Conservation (phyloP, 2,888 invertebrate species). For the Rhagophthalmus giganteus region DNA sequence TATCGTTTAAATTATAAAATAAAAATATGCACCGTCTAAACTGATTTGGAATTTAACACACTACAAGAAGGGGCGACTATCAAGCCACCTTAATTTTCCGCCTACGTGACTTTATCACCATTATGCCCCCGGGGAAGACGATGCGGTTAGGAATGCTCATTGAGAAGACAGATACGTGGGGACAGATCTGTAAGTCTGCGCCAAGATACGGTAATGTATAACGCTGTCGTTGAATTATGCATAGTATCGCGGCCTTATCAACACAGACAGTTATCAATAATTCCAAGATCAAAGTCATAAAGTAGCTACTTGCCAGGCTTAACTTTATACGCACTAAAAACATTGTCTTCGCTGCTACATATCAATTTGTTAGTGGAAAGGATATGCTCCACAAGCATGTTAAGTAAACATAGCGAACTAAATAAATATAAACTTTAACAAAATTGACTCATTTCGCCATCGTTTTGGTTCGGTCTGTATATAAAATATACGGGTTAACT, state of each 20-base stretch:
- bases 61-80: slow-evolving; percentile 17
- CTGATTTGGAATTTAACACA: slow-evolving; percentile 13
- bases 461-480: slow-evolving; percentile 7
- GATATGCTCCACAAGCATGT: no score
- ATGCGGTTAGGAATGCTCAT: slow-evolving; percentile 26
- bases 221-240: slow-evolving; percentile 25
- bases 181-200: slow-evolving; percentile 25
- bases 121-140: slow-evolving; percentile 23
- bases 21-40: no score
- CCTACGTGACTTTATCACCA: slow-evolving; percentile 26
- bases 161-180: slow-evolving; percentile 26
- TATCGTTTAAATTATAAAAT: no score
- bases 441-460: slow-evolving; percentile 4
- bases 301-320: slow-evolving; percentile 16
- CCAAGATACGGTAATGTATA: slow-evolving; percentile 24
- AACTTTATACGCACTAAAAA: slow-evolving; percentile 6
- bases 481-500: slow-evolving; percentile 14
- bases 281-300: slow-evolving; percentile 23
- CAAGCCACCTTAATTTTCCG: slow-evolving; percentile 23
- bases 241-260: slow-evolving; percentile 19
- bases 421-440: not conserved
- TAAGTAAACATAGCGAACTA: not conserved
- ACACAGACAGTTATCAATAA: slow-evolving; percentile 24
- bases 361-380: no score
- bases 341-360: no score